These are phyloP conservation scores for Chelon auratus DNA, from an alignment of 2,797 vertebrate genomes.

Conservation along the genomic window DNA sequence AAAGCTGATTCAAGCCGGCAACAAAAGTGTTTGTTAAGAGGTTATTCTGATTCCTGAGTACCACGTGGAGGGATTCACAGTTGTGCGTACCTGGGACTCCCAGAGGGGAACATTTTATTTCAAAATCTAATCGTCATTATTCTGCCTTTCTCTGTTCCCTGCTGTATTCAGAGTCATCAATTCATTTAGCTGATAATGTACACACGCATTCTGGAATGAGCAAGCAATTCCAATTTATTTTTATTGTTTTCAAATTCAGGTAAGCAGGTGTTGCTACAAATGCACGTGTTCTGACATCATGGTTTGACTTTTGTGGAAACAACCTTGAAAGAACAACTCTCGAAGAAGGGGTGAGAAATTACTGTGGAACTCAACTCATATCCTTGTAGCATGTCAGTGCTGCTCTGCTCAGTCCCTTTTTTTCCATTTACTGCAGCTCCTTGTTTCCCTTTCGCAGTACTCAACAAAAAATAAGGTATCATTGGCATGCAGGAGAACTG, in stretches of 20 bases:
- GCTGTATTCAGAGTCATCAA: slow-evolving; percentile 36
- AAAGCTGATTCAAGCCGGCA: slow-evolving; percentile 50
- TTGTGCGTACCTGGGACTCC: slow-evolving; percentile 47
- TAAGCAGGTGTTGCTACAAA: slow-evolving; percentile 15
- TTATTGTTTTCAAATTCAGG: slow-evolving; percentile 11
- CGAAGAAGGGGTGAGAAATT: slow-evolving; percentile 52
- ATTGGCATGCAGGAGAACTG: slow-evolving; percentile 54
- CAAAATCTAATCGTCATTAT: slow-evolving; percentile 59
- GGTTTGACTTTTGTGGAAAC: slow-evolving; percentile 12
- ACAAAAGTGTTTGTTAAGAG: slow-evolving; percentile 68
- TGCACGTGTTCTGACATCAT: slow-evolving; percentile 18
- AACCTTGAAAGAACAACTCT: slow-evolving; percentile 46
- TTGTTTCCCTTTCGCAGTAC: slow-evolving; percentile 22
- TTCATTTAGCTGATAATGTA: slow-evolving; percentile 48
- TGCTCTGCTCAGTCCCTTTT: slow-evolving; percentile 10
- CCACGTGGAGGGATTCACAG: slow-evolving; percentile 18
- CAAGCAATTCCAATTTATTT: slow-evolving; percentile 28
- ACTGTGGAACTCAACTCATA: slow-evolving; percentile 29
- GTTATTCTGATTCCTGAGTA: slow-evolving; percentile 70
- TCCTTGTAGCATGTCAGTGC: slow-evolving; percentile 40
- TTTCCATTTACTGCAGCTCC: slow-evolving; percentile 26
- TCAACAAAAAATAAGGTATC: slow-evolving; percentile 26
- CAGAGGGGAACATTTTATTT: slow-evolving; percentile 46
- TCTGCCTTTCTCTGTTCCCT: slow-evolving; percentile 34
- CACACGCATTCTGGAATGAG: slow-evolving; percentile 34